phyloP scores from a whole-genome alignment of 2,888 invertebrate genomes.

The Stenchaetothrips biformis region DNA sequence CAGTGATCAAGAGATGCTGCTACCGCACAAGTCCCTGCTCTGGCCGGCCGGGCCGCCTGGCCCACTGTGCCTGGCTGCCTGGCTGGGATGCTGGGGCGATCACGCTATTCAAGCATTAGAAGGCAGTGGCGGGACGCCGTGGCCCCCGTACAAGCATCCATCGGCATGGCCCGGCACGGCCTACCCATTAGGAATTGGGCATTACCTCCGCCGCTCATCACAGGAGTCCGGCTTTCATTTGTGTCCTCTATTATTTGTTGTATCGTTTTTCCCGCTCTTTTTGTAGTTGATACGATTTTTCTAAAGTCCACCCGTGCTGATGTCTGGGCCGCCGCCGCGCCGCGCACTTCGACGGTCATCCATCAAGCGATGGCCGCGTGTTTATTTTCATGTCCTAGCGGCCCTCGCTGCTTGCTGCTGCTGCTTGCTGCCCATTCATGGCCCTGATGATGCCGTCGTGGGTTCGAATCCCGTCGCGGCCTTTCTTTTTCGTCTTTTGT shows the following conservation, averaged over 20 bases:
- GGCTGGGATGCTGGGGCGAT: not conserved
- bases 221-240: not conserved
- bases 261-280: conserved; percentile 23
- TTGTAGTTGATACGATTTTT: conserved; percentile 22
- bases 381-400: conserved; percentile 6
- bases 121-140: not conserved
- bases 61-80: too few relatives aligned
- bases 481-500: not conserved
- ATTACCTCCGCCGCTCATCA: not conserved
- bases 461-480: too few relatives aligned
- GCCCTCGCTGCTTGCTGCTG: not conserved
- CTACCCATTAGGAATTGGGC: conserved; percentile 9
- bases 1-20: too few relatives aligned
- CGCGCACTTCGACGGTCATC: not conserved
- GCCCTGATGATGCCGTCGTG: not conserved
- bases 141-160: not conserved
- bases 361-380: conserved; percentile 12
- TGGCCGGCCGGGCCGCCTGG: too few relatives aligned
- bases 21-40: too few relatives aligned
- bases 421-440: not conserved
- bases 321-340: not conserved
- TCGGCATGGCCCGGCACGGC: not conserved
- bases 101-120: conserved; percentile 18
- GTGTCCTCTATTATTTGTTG: conserved; percentile 12
- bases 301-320: not conserved